phyloP scores from a whole-genome alignment of 1,140 invertebrate genomes.

The Cydia splendana region DNA sequence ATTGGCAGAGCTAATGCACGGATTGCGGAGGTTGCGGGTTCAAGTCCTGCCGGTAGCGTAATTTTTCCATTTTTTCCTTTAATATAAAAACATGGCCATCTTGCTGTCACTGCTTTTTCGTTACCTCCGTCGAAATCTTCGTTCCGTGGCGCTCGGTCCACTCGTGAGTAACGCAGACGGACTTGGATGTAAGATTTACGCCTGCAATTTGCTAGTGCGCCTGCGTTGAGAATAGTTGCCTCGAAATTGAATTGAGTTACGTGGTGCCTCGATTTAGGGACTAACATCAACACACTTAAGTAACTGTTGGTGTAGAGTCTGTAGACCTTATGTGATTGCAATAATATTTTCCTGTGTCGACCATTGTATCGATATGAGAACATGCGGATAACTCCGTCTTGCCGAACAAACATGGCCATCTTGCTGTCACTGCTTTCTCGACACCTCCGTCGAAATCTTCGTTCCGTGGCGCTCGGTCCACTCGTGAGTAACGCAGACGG shows the following conservation, averaged over 20 bases:
- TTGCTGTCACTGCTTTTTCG: neutral
- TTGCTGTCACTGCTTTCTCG: neutral
- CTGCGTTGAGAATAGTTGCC: constrained; percentile 23
- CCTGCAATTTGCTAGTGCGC: constrained; percentile 15
- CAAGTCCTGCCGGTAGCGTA: too few relatives aligned
- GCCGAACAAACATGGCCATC: too few relatives aligned
- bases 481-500: constrained; percentile 25
- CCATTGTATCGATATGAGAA: too few relatives aligned
- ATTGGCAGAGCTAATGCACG: too few relatives aligned
- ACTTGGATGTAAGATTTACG: constrained; percentile 22
- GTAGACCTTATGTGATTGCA: too few relatives aligned
- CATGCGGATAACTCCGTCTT: too few relatives aligned
- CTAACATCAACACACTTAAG: neutral
- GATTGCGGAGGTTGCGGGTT: too few relatives aligned
- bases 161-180: constrained; percentile 25
- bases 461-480: neutral
- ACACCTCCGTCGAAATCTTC: neutral
- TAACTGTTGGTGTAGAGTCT: too few relatives aligned
- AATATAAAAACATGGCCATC: too few relatives aligned
- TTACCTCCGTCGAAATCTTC: neutral
- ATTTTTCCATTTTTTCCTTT: too few relatives aligned
- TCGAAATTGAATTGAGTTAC: neutral
- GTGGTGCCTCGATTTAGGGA: neutral
- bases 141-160: neutral
- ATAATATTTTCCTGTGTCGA: too few relatives aligned